Conservation (phyloP, 2,888 invertebrate species). For the Brachypalpus laphriformis region DNA sequence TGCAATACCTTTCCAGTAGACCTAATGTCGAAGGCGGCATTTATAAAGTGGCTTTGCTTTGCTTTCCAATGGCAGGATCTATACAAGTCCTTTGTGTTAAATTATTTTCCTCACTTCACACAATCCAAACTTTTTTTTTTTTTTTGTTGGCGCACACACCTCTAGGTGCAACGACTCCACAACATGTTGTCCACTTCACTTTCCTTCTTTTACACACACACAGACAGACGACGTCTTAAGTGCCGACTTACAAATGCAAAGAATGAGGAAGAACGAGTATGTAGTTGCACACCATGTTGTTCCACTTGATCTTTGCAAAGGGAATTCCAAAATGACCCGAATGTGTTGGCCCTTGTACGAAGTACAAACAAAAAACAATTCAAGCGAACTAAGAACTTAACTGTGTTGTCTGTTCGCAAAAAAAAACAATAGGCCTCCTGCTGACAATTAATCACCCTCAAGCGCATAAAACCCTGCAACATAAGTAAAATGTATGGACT, state of each 20-base stretch:
- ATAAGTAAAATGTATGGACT: background rate
- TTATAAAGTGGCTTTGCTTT: too few species aligned
- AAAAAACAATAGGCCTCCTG: constrained; percentile 12
- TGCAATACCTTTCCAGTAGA: too few species aligned
- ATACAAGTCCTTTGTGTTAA: too few species aligned
- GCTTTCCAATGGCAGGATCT: too few species aligned
- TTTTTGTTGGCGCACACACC: too few species aligned
- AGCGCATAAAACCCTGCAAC: background rate
- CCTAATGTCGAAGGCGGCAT: too few species aligned
- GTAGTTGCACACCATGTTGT: constrained; percentile 20
- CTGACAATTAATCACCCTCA: constrained; percentile 36
- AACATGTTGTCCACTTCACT: constrained; percentile 12
- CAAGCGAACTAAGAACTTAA: constrained; percentile 32
- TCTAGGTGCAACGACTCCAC: constrained; percentile 26
- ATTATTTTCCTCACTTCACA: too few species aligned
- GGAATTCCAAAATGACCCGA: constrained; percentile 16
- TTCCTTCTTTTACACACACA: background rate
- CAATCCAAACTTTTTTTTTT: too few species aligned
- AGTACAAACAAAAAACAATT: constrained; percentile 13
- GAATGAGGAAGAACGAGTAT: constrained; percentile 22
- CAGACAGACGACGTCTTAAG: constrained; percentile 1
- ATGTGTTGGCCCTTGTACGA: constrained; percentile 25
- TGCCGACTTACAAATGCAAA: constrained; percentile 37
- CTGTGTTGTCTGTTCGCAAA: constrained; percentile 2
- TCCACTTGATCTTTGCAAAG: constrained; percentile 62